Evolutionary conservation across 2,888 invertebrate species (phyloP).

Genomic region (Drosophila mercatorum): DNA sequence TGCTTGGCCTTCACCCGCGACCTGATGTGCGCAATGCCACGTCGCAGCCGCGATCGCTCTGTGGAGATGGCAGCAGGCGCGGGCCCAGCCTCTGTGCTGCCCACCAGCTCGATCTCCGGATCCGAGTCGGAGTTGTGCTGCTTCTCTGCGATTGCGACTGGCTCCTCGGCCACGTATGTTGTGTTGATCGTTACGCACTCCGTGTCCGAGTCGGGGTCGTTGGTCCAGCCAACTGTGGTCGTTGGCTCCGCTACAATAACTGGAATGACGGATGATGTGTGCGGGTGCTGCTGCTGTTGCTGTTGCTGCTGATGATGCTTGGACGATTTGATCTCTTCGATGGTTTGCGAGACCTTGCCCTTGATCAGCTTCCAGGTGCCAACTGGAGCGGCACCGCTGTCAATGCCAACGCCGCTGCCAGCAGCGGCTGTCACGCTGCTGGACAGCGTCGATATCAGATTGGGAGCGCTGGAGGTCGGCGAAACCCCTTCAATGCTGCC

Average conservation of each 20-base stretch:
- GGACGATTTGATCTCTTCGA: slow-evolving; percentile 84
- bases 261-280: slow-evolving; percentile 44
- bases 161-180: slow-evolving; percentile 78
- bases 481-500: slow-evolving; percentile 83
- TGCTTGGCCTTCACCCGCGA: slow-evolving; percentile 82
- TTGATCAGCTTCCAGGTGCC: slow-evolving; percentile 84
- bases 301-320: slow-evolving; percentile 68
- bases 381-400: slow-evolving; percentile 69
- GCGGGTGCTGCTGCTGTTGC: slow-evolving; percentile 39
- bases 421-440: slow-evolving; percentile 57
- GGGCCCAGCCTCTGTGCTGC: slow-evolving; percentile 45
- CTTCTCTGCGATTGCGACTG: slow-evolving; percentile 48
- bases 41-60: slow-evolving; percentile 80
- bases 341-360: slow-evolving; percentile 84
- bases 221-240: slow-evolving; percentile 56
- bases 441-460: slow-evolving; percentile 72
- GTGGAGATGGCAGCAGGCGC: slow-evolving; percentile 38
- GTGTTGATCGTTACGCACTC: slow-evolving; percentile 80
- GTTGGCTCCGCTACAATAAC: slow-evolving; percentile 65
- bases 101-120: slow-evolving; percentile 75
- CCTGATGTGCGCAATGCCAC: slow-evolving; percentile 81
- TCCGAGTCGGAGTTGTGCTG: slow-evolving; percentile 81
- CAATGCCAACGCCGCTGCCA: slow-evolving; percentile 18
- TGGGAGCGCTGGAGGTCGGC: slow-evolving; percentile 75
- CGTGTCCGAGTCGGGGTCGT: slow-evolving; percentile 82